Conservation (phyloP, 30 jellyfish, hydroid and myxozoan genomes). For the Turritopsis dohrnii region DNA sequence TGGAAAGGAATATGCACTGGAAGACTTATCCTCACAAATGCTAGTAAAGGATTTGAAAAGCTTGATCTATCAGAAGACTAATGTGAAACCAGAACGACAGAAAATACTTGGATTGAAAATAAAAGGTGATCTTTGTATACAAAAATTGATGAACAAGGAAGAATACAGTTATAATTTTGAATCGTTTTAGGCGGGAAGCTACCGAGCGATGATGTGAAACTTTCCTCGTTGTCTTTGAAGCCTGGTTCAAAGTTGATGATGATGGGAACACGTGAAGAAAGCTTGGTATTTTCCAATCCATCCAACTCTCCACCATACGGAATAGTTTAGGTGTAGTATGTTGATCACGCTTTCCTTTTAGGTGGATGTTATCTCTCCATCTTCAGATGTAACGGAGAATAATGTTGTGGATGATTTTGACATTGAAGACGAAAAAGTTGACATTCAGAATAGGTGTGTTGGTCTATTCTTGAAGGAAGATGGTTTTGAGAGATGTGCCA, state of each 20-base stretch:
- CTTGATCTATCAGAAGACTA: slow-evolving; percentile 44
- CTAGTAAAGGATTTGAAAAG: slow-evolving; percentile 55
- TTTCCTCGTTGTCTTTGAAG: slow-evolving; percentile 44
- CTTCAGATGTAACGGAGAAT: slow-evolving; percentile 55
- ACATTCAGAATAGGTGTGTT: slow-evolving; percentile 81
- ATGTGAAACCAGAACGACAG: slow-evolving; percentile 85
- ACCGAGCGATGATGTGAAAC: slow-evolving; percentile 56
- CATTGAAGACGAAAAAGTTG: slow-evolving; percentile 77
- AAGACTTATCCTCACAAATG: slow-evolving; percentile 29
- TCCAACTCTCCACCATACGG: neutral
- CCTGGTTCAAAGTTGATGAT: slow-evolving; percentile 88
- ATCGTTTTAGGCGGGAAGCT: slow-evolving; percentile 55
- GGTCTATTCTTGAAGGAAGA: too few relatives aligned
- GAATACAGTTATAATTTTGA: neutral
- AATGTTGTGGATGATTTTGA: slow-evolving; percentile 87
- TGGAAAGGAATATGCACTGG: slow-evolving; percentile 75
- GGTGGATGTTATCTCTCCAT: slow-evolving; percentile 79
- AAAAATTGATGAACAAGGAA: neutral
- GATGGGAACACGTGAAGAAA: slow-evolving; percentile 97
- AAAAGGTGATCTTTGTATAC: slow-evolving; percentile 43
- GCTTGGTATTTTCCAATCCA: slow-evolving; percentile 36
- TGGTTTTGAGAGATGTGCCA: too few relatives aligned
- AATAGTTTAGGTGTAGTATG: neutral
- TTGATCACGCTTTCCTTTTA: slow-evolving; percentile 12
- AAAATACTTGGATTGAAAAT: slow-evolving; percentile 77